These are phyloP conservation scores for Diaphora mendica DNA, from an alignment of 2,888 invertebrate species.

Conservation along the genomic window DNA sequence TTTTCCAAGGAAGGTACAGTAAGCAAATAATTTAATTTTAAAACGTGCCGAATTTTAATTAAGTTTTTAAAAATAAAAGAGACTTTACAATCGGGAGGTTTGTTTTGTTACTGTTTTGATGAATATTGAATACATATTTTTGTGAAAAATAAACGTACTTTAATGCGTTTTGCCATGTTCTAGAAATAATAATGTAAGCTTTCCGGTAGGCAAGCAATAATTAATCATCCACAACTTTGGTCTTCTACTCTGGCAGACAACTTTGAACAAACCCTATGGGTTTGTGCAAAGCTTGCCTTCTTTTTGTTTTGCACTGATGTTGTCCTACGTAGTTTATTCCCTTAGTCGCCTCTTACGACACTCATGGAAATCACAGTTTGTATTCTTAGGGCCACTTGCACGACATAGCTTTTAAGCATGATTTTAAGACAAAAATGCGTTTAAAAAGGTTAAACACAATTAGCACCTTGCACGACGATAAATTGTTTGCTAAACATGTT, in stretches of 20 bases:
- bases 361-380: background rate
- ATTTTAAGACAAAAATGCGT: no score
- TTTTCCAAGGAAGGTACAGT: background rate
- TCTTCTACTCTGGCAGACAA: no score
- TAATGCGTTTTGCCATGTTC: background rate
- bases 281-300: no score
- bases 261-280: no score
- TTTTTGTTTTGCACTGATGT: no score
- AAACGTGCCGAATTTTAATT: background rate
- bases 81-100: background rate
- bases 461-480: no score
- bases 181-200: background rate
- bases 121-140: background rate
- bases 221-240: no score
- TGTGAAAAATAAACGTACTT: background rate
- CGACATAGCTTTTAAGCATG: no score
- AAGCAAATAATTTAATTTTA: background rate
- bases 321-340: no score
- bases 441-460: no score
- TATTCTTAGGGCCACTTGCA: no score
- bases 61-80: background rate
- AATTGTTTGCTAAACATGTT: no score
- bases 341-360: background rate
- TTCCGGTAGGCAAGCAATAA: background rate
- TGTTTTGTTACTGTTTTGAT: background rate